Evolutionary conservation across 2,888 invertebrate genomes (phyloP), one percentile per base, ranked within the genome.

Genomic region (Branchipolynoe longqiensis): DNA sequence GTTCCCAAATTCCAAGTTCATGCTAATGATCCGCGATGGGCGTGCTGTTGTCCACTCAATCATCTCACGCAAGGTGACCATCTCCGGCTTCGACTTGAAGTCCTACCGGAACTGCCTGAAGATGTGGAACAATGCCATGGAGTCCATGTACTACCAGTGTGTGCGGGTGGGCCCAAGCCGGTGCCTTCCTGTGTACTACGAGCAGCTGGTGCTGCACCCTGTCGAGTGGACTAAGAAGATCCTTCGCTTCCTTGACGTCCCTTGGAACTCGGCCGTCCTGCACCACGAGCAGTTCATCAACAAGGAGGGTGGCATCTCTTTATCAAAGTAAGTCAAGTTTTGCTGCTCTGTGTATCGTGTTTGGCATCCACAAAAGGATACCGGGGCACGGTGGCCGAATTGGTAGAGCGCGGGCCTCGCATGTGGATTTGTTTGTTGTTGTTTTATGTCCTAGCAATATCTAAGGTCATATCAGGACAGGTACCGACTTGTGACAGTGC

Each of bases 41-140:
- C 96, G 99, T 88, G 99, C 99, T 87, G 98, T 99, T 36, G 99
- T 99, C 87, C 99, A 99, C 95, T 99, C 99, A 88, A 98, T 99
- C 93, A 99, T 99, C 93, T 97, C 97, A 82, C 95, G 99, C 91
- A 97, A 98, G 96, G 95, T 96, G 83, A 96, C 96, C 48, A 97
- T 97, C 92, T 97, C 97, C 96, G 99, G 98, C 73, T 99, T 99
- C 95, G 98, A 99, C 95, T 95, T 99, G 94, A 96, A 96, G 90
- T 97, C 96, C 94, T 98, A 98, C 94, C 96, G 98, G 78, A 88
- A 98, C 94, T 99, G 99, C 94, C 95, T 99, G 95, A 96, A 95
- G 90, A 98, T 98, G 94, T 99, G 99, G 99, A 99, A 99, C 95
- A 96, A 96, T 92, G 98, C 98, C 58, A 97, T 98, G 93, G 96